These are phyloP conservation scores for Aythya baeri DNA, from an alignment of 2,113 vertebrate genomes.

Conservation along the genomic window DNA sequence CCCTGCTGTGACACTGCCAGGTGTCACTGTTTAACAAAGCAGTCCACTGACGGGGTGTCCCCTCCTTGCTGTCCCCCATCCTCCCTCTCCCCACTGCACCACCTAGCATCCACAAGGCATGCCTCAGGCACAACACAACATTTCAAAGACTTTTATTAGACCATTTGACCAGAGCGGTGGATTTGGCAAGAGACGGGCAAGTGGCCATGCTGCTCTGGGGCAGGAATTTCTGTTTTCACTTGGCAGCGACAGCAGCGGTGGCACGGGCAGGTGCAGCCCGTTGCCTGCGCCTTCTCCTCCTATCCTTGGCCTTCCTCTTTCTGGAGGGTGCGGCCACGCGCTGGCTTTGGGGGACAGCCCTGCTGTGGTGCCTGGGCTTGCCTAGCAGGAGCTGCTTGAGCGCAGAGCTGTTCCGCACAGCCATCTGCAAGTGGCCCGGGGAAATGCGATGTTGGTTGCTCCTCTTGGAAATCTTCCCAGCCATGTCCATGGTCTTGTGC, in stretches of 20 bases:
- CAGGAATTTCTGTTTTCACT: background rate
- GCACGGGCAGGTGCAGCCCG: background rate
- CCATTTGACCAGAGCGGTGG: background rate
- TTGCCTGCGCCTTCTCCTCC: background rate
- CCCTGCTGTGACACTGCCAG: background rate
- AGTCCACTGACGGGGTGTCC: rapidly evolving
- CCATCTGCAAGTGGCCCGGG: slow-evolving; percentile 71
- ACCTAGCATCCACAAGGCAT: background rate
- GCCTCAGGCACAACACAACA: no score
- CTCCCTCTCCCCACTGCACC: background rate
- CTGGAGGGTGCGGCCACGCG: slow-evolving; percentile 54
- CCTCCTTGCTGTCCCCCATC: background rate
- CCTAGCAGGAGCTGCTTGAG: slow-evolving; percentile 69
- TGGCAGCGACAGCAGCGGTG: background rate
- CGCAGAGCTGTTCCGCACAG: slow-evolving; percentile 73
- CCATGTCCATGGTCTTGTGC: slow-evolving; percentile 74
- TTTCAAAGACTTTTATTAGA: background rate
- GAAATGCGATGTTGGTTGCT: slow-evolving; percentile 70
- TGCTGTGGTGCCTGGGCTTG: slow-evolving; percentile 48
- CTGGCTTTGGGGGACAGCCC: slow-evolving; percentile 63
- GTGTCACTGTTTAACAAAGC: background rate
- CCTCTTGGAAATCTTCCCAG: slow-evolving; percentile 70
- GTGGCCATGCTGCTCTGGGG: rapidly evolving
- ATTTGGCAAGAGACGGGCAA: background rate
- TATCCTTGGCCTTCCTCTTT: background rate